Evolutionary conservation across 2,797 vertebrate species (phyloP), one percentile per base, ranked within the genome.

Genomic region (Sarcophilus harrisii): DNA sequence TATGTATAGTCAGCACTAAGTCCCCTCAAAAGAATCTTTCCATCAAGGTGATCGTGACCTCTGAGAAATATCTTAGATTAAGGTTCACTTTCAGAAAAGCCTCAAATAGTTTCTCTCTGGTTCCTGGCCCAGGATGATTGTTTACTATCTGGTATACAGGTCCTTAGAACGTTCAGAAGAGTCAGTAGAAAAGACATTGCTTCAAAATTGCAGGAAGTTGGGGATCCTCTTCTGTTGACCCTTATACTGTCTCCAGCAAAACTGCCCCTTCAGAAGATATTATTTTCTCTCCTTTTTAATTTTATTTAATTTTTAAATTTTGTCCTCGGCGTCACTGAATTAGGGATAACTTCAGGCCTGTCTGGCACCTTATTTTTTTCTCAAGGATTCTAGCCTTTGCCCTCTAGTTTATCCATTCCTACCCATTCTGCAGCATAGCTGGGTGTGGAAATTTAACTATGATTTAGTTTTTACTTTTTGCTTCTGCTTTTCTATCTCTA

Each of bases 31-130:
- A 60, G 49, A 58, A 81, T 57, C 16, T 97, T 94, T 89, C 32
- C 29, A 11, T 62, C 81, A 18, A 73, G 62, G 32, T 92, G 59
- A 62, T 95, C 55, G 0, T 93, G 94, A 95, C 38, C 58, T 93
- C 87, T 32, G 27, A 91, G n/a, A 95, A 92, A 29, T 38, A 5
- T 93, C 45, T 87, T 87, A 52, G 54, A 49, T 55, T 28, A 94
- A 91, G 45, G 58, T 94, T 96, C 95, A 52, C 91, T 96, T 93
- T 45, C n/a, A 57, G 92, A 95, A 92, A 94, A 94, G 54, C 94
- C 90, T 87, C 66, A 24, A 27, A n/a, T 52, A 49, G 58, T n/a
- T 27, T 94, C 54, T 81, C 92, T 62, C 62, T 58, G 3, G 59
- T 93, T 95, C 62, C 49, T 90, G 58, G 57, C 93, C 30, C 29